A percentile compares a stretch with the other conserved stretches of the same genome.
Conservation (phyloP, 2,888 invertebrate genomes). For the Volucella zonaria region DNA sequence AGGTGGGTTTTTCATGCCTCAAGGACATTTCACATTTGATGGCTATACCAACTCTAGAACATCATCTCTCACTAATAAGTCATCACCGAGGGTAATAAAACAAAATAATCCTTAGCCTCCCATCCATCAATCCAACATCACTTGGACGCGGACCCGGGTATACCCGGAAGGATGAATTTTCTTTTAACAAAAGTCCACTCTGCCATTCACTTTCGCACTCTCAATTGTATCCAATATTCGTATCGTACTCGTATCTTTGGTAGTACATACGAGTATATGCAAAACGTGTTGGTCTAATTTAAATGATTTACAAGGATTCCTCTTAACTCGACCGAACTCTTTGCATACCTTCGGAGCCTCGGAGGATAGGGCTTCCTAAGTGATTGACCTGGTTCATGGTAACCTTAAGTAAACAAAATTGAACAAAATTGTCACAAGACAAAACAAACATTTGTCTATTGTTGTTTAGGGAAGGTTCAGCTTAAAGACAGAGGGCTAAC, state of each 20-base stretch:
- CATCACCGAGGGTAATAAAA: slow-evolving; percentile 69
- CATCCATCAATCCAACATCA: slow-evolving; percentile 1
- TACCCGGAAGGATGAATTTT: slow-evolving; percentile 65
- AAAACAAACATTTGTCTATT: slow-evolving; percentile 46
- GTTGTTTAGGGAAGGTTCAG: slow-evolving; percentile 32
- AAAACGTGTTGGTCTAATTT: slow-evolving; percentile 50
- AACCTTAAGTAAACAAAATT: slow-evolving; percentile 68
- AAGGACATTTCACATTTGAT: slow-evolving; percentile 42
- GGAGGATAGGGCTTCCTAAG: slow-evolving; percentile 13
- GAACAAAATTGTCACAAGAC: slow-evolving; percentile 62
- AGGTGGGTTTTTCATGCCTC: background rate
- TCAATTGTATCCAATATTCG: background rate
- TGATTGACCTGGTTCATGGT: slow-evolving; percentile 70
- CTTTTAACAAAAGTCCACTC: slow-evolving; percentile 12
- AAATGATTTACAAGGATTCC: slow-evolving; percentile 56
- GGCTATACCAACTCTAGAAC: slow-evolving; percentile 34
- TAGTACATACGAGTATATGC: slow-evolving; percentile 38
- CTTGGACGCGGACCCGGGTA: slow-evolving; percentile 1
- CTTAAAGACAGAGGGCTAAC: slow-evolving; percentile 23
- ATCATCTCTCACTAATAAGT: slow-evolving; percentile 71
- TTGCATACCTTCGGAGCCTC: slow-evolving; percentile 40
- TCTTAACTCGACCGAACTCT: slow-evolving; percentile 67
- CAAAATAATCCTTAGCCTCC: slow-evolving; percentile 47
- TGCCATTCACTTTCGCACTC: slow-evolving; percentile 46
- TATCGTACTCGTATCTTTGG: background rate